Evolutionary conservation across 1,140 invertebrate genomes (phyloP).

Genomic region (Archivesica marissinica): DNA sequence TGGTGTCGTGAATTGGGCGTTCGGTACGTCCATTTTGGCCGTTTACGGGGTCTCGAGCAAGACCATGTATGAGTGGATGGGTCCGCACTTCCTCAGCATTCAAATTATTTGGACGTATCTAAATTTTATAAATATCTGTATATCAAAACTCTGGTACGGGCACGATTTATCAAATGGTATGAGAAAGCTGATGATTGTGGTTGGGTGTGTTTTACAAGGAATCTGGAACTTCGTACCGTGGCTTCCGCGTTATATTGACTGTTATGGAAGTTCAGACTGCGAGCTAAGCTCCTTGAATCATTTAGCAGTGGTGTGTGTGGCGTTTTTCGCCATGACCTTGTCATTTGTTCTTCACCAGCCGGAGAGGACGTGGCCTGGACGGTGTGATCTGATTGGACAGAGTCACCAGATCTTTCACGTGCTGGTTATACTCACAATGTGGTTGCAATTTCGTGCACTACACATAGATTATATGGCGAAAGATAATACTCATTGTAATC

Average conservation of each 20-base stretch:
- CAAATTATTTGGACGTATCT: conserved; percentile 64
- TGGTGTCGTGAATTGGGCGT: conserved; percentile 74
- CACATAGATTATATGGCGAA: conserved; percentile 54
- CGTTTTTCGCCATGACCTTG: conserved; percentile 67
- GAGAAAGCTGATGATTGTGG: conserved; percentile 64
- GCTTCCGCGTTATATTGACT: conserved; percentile 62
- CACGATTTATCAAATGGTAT: conserved; percentile 46
- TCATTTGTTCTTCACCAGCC: conserved; percentile 82
- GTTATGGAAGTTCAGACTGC: conserved; percentile 48
- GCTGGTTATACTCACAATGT: conserved; percentile 77
- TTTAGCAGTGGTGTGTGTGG: conserved; percentile 62
- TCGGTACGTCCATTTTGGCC: conserved; percentile 68
- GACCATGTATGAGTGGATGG: conserved; percentile 53
- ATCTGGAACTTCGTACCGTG: conserved; percentile 60
- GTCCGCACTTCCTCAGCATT: conserved; percentile 51
- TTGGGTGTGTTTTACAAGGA: conserved; percentile 51
- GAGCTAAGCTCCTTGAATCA: conserved; percentile 65
- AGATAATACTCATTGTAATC: conserved; percentile 45
- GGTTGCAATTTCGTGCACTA: conserved; percentile 77
- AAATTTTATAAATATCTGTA: conserved; percentile 63
- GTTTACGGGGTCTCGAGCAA: conserved; percentile 68
- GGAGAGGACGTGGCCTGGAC: conserved; percentile 82
- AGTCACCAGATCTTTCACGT: conserved; percentile 84
- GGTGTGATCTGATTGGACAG: conserved; percentile 83
- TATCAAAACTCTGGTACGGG: conserved; percentile 66